These are phyloP conservation scores for Trichonephila inaurata DNA, from an alignment of 1,140 invertebrate genomes.

Conservation along the genomic window DNA sequence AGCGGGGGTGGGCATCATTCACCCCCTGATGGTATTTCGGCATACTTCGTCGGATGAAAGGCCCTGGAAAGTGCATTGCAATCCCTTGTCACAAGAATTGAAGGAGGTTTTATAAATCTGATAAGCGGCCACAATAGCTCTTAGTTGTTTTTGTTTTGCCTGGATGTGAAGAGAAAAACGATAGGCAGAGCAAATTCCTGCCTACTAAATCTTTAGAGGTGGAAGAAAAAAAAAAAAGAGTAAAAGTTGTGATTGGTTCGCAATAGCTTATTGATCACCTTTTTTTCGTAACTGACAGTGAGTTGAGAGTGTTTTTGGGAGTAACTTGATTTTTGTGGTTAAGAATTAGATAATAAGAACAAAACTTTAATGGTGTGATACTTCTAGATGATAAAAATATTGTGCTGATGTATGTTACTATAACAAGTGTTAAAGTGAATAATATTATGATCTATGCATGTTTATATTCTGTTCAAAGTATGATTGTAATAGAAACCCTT, in stretches of 20 bases:
- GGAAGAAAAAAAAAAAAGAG: not conserved
- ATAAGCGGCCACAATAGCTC: conserved; percentile 56
- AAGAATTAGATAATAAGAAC: not conserved
- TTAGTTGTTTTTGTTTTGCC: not conserved
- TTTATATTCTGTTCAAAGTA: too few relatives aligned
- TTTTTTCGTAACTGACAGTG: too few relatives aligned
- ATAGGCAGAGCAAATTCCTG: conserved; percentile 9
- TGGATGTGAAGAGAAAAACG: not conserved
- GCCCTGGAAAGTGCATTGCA: conserved; percentile 11
- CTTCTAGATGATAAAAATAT: too few relatives aligned
- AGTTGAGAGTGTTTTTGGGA: not conserved
- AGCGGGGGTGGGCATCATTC: not conserved
- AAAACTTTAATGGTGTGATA: not conserved
- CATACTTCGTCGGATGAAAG: conserved; percentile 40
- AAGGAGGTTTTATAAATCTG: conserved; percentile 61
- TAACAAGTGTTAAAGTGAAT: too few relatives aligned
- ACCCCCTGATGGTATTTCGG: conserved; percentile 18
- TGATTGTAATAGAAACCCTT: too few relatives aligned
- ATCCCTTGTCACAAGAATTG: conserved; percentile 61
- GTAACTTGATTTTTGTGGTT: not conserved
- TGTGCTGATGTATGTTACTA: too few relatives aligned
- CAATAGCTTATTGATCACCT: conserved; percentile 14
- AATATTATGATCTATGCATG: too few relatives aligned
- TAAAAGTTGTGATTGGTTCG: not conserved
- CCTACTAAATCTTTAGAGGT: conserved; percentile 35